Base-by-base conservation (phyloP, 2,797 vertebrate species). In the Myotis planiceps region DNA sequence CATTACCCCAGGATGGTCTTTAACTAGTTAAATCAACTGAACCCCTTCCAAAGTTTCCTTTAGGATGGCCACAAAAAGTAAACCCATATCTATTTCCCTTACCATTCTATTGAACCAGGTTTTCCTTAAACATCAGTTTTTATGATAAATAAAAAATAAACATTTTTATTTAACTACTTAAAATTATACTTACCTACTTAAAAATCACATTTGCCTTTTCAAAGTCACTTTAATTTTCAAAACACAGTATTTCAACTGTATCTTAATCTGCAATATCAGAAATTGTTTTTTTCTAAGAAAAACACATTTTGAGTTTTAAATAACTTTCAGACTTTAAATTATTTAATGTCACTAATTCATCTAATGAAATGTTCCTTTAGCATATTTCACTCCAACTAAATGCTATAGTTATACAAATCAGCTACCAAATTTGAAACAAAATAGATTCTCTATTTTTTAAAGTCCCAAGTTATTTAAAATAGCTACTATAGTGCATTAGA, bases 381-480 rank as follows among this genome's bases (percentile, higher is more conserved):
- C 80, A 55, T 69, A 85, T 58, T 80, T 93, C 55, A 85, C 55
- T 81, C 25, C 78, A 66, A 65, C 10, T 25, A 91, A 84, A 85
- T 42, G 39, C 32, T 58, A 69, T 15, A 29, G 8, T 53, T 92
- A 32, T 65, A 32, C 6, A 87, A 85, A 9, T 71, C 21, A 71
- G 7, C 2, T 42, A 74, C 14, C 29, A 84, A 27, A 85, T 87
- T 69, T 51, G 13, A 51, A 60, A 86, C 47, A 27, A 60, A 74
- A 87, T 25, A 60, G 1, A 65, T 27, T 71, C 19, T 55, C 12
- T 51, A 65, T 66, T 69, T 87, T 80, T 71, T 39, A 80, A 68
- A 89, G n/a, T 85, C 58, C 83, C 21, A 42, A 37, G 13, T 51
- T 86, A 85, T 55, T 82, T 90, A 79, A 94, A 76, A 27, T 76